These are phyloP conservation scores for Macrotis lagotis DNA, from an alignment of 2,113 vertebrate genomes.

Conservation along the genomic window DNA sequence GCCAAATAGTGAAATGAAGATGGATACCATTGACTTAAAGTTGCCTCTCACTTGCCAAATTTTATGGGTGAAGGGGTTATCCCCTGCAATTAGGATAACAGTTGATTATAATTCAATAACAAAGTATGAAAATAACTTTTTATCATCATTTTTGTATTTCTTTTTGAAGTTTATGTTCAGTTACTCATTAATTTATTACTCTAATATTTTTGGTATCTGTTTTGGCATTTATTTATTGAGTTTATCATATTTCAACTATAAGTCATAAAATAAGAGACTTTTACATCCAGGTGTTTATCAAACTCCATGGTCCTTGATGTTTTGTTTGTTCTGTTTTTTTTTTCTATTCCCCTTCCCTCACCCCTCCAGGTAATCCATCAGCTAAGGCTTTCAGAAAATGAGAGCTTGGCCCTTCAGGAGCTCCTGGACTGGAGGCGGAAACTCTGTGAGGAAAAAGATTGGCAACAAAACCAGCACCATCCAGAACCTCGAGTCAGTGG, in stretches of 20 bases:
- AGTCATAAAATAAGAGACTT: neutral
- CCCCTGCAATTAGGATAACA: neutral
- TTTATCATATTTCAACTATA: neutral
- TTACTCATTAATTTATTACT: neutral
- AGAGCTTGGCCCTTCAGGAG: conserved; percentile 88
- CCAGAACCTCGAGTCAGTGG: conserved; percentile 81
- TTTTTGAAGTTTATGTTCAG: neutral
- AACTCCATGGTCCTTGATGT: accelerated
- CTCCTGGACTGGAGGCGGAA: conserved; percentile 90
- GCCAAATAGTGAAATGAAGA: neutral
- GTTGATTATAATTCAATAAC: neutral
- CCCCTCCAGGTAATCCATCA: conserved; percentile 88
- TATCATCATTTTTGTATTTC: neutral
- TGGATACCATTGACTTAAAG: neutral
- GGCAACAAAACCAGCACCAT: conserved; percentile 82
- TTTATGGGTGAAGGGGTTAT: neutral
- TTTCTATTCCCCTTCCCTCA: conserved; percentile 10
- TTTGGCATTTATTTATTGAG: neutral
- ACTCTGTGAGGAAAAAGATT: conserved; percentile 89
- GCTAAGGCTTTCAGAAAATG: conserved; percentile 87
- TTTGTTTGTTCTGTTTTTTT: neutral
- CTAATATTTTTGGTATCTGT: neutral
- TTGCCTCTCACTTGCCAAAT: neutral
- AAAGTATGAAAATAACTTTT: neutral
- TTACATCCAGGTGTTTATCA: accelerated